phyloP scores from a whole-genome alignment of 2,797 vertebrate genomes.

The Catostomus latipinnis region DNA sequence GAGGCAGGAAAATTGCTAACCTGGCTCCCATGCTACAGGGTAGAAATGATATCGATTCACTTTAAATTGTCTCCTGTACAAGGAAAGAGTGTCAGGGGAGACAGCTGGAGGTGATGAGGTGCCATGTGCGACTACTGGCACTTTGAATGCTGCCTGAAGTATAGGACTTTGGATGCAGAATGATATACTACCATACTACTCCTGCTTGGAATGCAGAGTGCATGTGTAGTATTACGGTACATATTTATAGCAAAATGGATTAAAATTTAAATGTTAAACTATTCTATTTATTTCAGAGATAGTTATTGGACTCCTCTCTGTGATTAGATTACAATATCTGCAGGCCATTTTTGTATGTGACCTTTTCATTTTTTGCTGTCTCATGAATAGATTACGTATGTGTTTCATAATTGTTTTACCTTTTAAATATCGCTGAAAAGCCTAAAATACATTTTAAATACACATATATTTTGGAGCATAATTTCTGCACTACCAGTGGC shows the following conservation, averaged over 20 bases:
- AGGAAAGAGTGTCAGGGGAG: slow-evolving; percentile 67
- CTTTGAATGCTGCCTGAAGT: slow-evolving; percentile 54
- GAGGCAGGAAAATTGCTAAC: slow-evolving; percentile 20
- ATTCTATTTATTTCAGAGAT: neutral
- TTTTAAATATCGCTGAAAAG: no score
- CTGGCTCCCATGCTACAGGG: slow-evolving; percentile 7
- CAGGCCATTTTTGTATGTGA: no score
- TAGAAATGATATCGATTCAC: slow-evolving; percentile 71
- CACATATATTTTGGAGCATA: no score
- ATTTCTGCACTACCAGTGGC: no score
- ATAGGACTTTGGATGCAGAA: neutral
- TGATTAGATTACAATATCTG: no score
- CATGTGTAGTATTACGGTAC: no score
- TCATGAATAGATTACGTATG: no score
- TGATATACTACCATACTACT: neutral
- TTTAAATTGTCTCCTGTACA: slow-evolving; percentile 76
- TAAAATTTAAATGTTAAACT: neutral
- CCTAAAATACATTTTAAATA: no score
- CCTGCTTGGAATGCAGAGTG: neutral
- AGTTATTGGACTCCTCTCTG: neutral
- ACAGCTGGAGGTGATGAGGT: slow-evolving; percentile 69
- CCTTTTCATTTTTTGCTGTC: no score
- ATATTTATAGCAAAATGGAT: neutral
- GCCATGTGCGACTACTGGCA: slow-evolving; percentile 67
- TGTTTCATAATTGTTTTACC: no score